Evolutionary conservation across 2,888 invertebrate species (phyloP).

Genomic region (Philereme vetulata): DNA sequence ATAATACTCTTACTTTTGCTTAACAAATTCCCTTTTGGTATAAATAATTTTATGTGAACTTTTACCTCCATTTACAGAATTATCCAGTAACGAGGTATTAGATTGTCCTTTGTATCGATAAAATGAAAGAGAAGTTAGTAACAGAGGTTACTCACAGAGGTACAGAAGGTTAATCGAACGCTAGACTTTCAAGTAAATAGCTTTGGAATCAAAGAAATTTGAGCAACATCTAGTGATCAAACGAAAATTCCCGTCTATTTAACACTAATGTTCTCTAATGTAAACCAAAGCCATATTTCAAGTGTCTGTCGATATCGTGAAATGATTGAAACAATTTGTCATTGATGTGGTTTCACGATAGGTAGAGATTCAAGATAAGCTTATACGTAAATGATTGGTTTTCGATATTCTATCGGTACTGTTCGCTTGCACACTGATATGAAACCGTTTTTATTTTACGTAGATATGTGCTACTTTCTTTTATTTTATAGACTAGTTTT

Average conservation of each 20-base stretch:
- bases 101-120: too few species aligned
- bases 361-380: conserved; percentile 23
- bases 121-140: too few species aligned
- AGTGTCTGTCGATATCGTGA: conserved; percentile 5
- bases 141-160: too few species aligned
- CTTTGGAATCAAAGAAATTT: not conserved
- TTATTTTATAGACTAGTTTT: too few species aligned
- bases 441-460: too few species aligned
- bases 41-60: too few species aligned
- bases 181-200: not conserved
- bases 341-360: conserved; percentile 29
- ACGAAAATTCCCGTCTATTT: not conserved
- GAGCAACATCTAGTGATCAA: not conserved
- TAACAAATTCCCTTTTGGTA: too few species aligned
- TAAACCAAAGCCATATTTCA: conserved; percentile 2
- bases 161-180: too few species aligned
- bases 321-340: conserved; percentile 27
- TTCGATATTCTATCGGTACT: conserved; percentile 35
- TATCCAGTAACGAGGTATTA: too few species aligned
- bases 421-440: not conserved
- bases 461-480: too few species aligned
- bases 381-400: conserved; percentile 37
- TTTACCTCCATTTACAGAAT: too few species aligned
- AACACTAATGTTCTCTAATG: not conserved
- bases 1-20: too few species aligned